Base-by-base conservation (phyloP, 2,113 vertebrate genomes). In the Zosterops pallidus region DNA sequence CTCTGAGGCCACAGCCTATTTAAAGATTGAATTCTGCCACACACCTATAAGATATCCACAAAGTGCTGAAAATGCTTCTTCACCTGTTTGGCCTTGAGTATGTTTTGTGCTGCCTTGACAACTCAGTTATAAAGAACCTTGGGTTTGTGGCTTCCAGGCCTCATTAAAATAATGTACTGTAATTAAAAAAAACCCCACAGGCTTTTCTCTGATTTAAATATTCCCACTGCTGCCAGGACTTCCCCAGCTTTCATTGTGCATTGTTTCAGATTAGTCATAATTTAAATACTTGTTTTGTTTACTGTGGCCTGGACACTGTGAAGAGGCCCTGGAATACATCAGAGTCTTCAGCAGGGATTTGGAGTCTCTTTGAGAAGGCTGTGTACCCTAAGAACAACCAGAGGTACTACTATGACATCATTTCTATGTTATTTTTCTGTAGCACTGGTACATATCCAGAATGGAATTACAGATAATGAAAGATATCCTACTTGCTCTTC, bases 231-330 rank as follows among this genome's bases (percentile, higher is more conserved):
- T 94, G 49, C 41, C 46, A 80, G 64, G 84, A 80, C 57, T 89
- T 91, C 50, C 63, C 42, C 26, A 47, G 41, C 44, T 95, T 90
- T 80, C 84, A 63, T 92, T 92, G 82, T 81, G 39, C 67, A 74
- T 90, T 93, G 75, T 88, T 96, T 91, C 24, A 55, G 14, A 74
- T 90, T 70, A 94, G 67, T 90, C 33, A 50, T 90, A 90, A 83
- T 80, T 90, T 69, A 92, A 94, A 67, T 83, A 80, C 9, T 86
- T 92, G 12, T 79, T 85, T 83, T 68, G 31, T 53, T 89, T 46
- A 49, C 23, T 68, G 10, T 12, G 12, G 16, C 35, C 46, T 3
- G 24, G 72, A 69, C 44, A 33, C 35, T 76, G 22, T 9, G n/a
- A 56, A 71, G 64, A 78, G 46, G 56, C 46, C 20, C 9, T 82